Evolutionary conservation across 2,113 vertebrate species (phyloP).

Genomic region (Pholis gunnellus): DNA sequence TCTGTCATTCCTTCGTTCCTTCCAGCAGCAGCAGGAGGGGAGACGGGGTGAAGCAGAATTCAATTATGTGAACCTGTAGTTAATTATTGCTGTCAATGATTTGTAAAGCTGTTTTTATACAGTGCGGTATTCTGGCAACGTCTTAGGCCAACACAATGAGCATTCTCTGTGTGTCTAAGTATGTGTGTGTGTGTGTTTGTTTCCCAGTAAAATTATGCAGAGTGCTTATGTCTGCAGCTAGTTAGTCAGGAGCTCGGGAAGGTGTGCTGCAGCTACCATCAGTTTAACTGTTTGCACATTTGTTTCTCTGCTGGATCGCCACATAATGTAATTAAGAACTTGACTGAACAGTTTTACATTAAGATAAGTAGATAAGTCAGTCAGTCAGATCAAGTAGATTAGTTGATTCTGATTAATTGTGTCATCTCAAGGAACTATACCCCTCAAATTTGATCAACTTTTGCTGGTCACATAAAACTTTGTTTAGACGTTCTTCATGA

Average conservation of each 20-base stretch:
- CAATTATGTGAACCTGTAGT: constrained; percentile 79
- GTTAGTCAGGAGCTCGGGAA: constrained; percentile 53
- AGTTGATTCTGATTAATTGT: background rate
- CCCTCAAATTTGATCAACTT: background rate
- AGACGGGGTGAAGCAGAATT: constrained; percentile 67
- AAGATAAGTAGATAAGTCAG: background rate
- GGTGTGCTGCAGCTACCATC: constrained; percentile 36
- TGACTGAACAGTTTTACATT: constrained; percentile 11
- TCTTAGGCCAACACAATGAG: constrained; percentile 60
- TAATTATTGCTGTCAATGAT: constrained; percentile 81
- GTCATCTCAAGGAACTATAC: background rate
- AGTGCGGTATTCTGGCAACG: constrained; percentile 77
- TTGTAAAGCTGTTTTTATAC: constrained; percentile 80
- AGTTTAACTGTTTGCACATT: constrained; percentile 44
- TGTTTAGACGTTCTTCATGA: background rate
- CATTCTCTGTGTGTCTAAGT: constrained; percentile 50
- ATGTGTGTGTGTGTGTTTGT: constrained; percentile 44
- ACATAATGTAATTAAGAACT: background rate
- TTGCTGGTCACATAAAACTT: background rate
- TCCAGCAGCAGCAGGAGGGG: constrained; percentile 56
- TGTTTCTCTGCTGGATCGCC: constrained; percentile 19
- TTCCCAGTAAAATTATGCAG: constrained; percentile 54
- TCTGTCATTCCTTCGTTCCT: constrained; percentile 54
- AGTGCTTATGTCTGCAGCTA: constrained; percentile 52
- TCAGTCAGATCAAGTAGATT: background rate